phyloP scores from a whole-genome alignment of 2,888 invertebrate genomes.

The Clanis bilineata region DNA sequence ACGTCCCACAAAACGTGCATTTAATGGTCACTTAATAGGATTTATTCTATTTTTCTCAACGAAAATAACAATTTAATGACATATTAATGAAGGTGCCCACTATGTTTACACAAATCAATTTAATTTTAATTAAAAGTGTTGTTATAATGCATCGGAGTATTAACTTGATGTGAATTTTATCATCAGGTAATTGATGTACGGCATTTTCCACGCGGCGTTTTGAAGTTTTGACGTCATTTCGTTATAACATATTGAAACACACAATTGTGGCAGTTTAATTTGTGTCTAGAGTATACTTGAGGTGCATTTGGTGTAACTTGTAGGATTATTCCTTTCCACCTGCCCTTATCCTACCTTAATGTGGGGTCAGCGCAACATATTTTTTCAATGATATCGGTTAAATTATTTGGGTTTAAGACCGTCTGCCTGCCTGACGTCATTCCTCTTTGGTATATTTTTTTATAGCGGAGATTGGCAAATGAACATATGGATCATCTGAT shows the following conservation, averaged over 20 bases:
- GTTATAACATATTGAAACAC: background rate
- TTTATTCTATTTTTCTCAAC: slow-evolving; percentile 5
- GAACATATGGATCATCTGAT: too few species aligned
- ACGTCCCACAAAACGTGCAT: slow-evolving; percentile 9
- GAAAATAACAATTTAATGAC: background rate
- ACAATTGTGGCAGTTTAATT: background rate
- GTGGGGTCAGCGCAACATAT: too few species aligned
- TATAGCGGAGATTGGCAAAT: too few species aligned
- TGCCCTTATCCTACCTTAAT: too few species aligned
- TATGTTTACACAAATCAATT: slow-evolving; percentile 16
- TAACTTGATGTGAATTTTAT: slow-evolving; percentile 1
- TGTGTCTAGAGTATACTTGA: background rate
- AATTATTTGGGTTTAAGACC: too few species aligned
- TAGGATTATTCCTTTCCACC: too few species aligned
- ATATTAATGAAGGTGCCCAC: slow-evolving; percentile 1
- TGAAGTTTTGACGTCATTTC: slow-evolving; percentile 27
- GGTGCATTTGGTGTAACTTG: too few species aligned
- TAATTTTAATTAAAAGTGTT: background rate
- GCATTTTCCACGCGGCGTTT: slow-evolving; percentile 25
- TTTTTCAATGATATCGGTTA: too few species aligned
- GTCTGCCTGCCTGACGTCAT: too few species aligned
- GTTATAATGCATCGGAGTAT: background rate
- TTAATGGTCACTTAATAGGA: background rate
- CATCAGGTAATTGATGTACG: slow-evolving; percentile 12
- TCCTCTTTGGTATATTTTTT: too few species aligned